phyloP scores from a whole-genome alignment of 2,888 invertebrate genomes.

The Odontomyia ornata region DNA sequence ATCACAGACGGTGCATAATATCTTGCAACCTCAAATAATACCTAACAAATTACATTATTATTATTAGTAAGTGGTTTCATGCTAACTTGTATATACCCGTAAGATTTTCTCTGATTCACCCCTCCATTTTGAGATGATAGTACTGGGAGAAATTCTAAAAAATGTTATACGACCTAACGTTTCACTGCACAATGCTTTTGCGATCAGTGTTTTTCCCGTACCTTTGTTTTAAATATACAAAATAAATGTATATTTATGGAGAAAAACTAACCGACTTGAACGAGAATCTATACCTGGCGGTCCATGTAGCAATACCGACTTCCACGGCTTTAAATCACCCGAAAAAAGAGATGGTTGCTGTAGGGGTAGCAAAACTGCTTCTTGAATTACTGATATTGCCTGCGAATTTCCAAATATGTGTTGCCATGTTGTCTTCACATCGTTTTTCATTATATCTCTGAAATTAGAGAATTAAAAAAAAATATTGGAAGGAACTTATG shows the following conservation, averaged over 20 bases:
- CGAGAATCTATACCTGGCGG: slow-evolving; percentile 64
- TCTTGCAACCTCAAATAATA: slow-evolving; percentile 87
- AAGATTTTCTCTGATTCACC: slow-evolving; percentile 95
- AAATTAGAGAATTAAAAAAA: no score
- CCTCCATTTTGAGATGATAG: slow-evolving; percentile 93
- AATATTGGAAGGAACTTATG: no score
- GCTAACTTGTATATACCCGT: slow-evolving; percentile 67
- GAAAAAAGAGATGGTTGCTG: slow-evolving; percentile 78
- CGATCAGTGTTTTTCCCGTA: slow-evolving; percentile 89
- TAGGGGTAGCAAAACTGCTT: slow-evolving; percentile 84
- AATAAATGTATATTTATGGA: not conserved
- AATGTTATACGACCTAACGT: slow-evolving; percentile 76
- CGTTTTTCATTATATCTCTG: slow-evolving; percentile 71
- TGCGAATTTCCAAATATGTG: slow-evolving; percentile 81
- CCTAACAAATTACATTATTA: slow-evolving; percentile 64
- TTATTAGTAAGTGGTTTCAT: no score
- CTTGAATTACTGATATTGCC: slow-evolving; percentile 81
- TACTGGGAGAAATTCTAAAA: slow-evolving; percentile 90
- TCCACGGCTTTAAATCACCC: slow-evolving; percentile 81
- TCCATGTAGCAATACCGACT: slow-evolving; percentile 73
- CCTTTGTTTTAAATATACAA: slow-evolving; percentile 61
- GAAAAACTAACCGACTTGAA: no score
- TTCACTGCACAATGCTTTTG: slow-evolving; percentile 87
- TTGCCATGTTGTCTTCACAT: slow-evolving; percentile 78
- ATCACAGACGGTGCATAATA: slow-evolving; percentile 88